Base-by-base conservation (phyloP, 1,140 invertebrate species). In the Pseudomyrmex flavicornis region DNA sequence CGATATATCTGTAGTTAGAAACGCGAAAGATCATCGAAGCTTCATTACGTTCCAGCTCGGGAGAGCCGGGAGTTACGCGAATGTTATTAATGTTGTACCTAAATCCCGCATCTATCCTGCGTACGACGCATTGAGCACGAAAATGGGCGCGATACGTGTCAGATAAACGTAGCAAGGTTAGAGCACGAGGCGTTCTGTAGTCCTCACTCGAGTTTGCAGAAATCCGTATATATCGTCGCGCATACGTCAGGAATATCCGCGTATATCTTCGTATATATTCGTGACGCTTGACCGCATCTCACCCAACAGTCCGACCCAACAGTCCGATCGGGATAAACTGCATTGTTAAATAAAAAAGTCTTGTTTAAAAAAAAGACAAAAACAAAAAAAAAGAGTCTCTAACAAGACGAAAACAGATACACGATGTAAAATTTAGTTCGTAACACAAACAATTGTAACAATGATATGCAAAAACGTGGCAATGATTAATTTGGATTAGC, bases 71-170 rank as follows among this genome's bases (percentile, higher is more conserved):
- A 59, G 65, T 84, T 68, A 68, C 56, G 63, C 54, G 26, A 84
- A 76, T 61, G 56, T 76, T 76, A 84, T 84, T 84, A 84, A 77
- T 65, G 82, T 59, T 50, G 66, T 72, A 84, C 22, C 59, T 65
- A 79, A 80, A 80, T 84, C 74, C 65, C 66, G 65, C 65, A 5
- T 17, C 59, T 65, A 72, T 82, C 58, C 61, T 75, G 13, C 13
- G 61, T 46, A 54, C 44, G 46, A 9, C 69, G 70, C 70, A 82
- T 82, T 58, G 58, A 46, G 20, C 17, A 82, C 35, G 58, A 70
- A 75, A 82, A 82, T 74, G 35, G 79, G 20, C 59, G 48, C 70
- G 70, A 82, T 82, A 73, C 15, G 46, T 75, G 56, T 80, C 50
- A 80, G 66, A 44, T 17, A 12, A 69, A 61, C 66, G 44, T 17